Conservation (phyloP, 2,113 vertebrate species). For the Plecturocebus donacophilus region DNA sequence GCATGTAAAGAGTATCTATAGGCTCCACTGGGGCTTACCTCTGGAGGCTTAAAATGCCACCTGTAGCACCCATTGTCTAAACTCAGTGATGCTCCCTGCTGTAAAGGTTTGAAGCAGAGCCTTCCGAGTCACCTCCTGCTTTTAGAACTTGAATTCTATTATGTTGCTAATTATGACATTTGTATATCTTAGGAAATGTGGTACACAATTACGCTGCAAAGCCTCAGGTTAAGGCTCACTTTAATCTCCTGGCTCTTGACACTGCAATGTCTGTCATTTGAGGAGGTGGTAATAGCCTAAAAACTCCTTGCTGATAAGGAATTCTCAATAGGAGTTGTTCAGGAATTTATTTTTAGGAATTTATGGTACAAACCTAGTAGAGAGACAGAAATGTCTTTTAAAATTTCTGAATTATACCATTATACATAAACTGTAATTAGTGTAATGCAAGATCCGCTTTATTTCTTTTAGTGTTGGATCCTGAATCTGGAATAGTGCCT, state of each 20-base stretch:
- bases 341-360: not conserved
- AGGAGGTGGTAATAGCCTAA: not conserved
- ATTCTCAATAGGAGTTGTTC: not conserved
- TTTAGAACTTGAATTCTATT: conserved; percentile 41
- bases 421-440: not conserved
- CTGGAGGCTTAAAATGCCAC: conserved; percentile 91
- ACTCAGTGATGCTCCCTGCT: conserved; percentile 91
- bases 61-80: conserved; percentile 91
- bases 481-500: not conserved
- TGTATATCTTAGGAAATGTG: not conserved
- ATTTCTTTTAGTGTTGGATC: not conserved
- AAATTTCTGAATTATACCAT: conserved; percentile 14
- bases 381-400: conserved; percentile 3
- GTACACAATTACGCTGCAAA: not conserved
- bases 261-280: not conserved
- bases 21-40: conserved; percentile 86
- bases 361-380: not conserved
- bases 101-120: conserved; percentile 87
- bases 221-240: not conserved
- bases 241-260: not conserved
- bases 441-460: not conserved
- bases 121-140: conserved; percentile 90
- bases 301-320: conserved; percentile 11
- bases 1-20: conserved; percentile 93
- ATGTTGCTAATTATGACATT: not conserved